Base-by-base conservation (phyloP, 2,888 invertebrate species). In the Tyria jacobaeae region DNA sequence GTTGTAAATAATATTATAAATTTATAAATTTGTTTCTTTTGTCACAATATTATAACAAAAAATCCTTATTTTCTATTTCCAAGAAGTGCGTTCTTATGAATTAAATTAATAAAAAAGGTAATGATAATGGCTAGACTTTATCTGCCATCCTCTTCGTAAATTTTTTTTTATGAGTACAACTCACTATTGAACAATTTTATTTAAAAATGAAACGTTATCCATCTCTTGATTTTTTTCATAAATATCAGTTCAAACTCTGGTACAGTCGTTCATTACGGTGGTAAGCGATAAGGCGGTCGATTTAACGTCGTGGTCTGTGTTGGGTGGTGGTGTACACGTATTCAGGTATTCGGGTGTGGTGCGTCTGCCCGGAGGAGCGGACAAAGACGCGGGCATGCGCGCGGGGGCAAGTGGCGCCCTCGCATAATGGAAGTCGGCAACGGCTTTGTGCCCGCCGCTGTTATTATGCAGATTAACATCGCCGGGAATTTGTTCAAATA, bases 401-500 rank as follows among this genome's bases (percentile, higher is more conserved):
- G 73, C 74, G 68, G 73, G 76, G 86, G 87, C 85, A 92, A 90
- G 90, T 94, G 92, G 92, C 91, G 94, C 90, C 90, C 89, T 89
- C 83, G 86, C 84, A 88, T 92, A 92, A 92, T 92, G 90, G 89
- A 86, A 85, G 91, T 88, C 92, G 90, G 93, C 92, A 84, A 87
- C 81, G 88, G 89, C 92, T 92, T 92, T 92, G 92, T 91, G 85
- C 83, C 87, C 84, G 88, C 87, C 89, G 92, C 90, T 92, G 91
- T 92, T 93, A 94, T 94, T 94, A 94, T 94, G 94, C 94, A 94
- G 94, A 94, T 94, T 92, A 92, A 92, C 94, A 93, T 93, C 92
- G 91, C 84, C 92, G 92, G 93, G 94, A 93, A 93, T 93, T 92
- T 92, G 94, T 94, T 92, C 93, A 92, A 91, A 92, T 91, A 93